Evolutionary conservation across 2,888 invertebrate species (phyloP).

Genomic region (Danaus chrysippus): DNA sequence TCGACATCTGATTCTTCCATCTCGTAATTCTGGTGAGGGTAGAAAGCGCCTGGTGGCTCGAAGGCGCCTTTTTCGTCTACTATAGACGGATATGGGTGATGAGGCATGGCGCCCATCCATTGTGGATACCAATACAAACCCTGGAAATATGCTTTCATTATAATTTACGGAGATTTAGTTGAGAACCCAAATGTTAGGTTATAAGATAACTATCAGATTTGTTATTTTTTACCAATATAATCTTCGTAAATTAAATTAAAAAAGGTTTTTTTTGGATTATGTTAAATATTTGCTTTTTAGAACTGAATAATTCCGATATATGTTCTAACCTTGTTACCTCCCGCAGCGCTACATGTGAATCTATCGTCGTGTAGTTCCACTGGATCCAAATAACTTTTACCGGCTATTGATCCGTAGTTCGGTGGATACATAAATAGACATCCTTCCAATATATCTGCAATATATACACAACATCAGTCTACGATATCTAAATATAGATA

Average conservation of each 20-base stretch:
- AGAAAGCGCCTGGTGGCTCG: conserved; percentile 46
- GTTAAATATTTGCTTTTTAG: no score
- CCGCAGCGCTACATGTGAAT: conserved; percentile 60
- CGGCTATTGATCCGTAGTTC: conserved; percentile 74
- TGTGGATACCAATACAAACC: conserved; percentile 74
- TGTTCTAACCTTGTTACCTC: conserved; percentile 44
- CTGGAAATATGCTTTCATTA: conserved; percentile 36
- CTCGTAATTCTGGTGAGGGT: conserved; percentile 56
- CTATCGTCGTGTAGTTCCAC: conserved; percentile 65
- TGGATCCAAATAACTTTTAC: conserved; percentile 65
- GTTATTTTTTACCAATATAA: no score
- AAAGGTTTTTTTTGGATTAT: background rate
- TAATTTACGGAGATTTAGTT: background rate
- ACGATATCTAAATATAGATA: no score
- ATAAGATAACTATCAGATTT: no score
- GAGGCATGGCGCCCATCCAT: conserved; percentile 68
- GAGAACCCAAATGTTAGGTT: background rate
- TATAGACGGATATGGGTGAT: conserved; percentile 54
- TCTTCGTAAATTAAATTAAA: no score
- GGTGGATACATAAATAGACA: conserved; percentile 70
- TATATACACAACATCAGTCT: no score
- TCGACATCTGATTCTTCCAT: conserved; percentile 50
- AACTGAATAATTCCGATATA: no score
- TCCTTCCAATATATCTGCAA: conserved; percentile 59
- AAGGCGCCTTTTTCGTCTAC: conserved; percentile 44